Evolutionary conservation across 2,888 invertebrate genomes (phyloP), one percentile per base, ranked within the genome.

Genomic region (Pycnomerus fuliginosus): DNA sequence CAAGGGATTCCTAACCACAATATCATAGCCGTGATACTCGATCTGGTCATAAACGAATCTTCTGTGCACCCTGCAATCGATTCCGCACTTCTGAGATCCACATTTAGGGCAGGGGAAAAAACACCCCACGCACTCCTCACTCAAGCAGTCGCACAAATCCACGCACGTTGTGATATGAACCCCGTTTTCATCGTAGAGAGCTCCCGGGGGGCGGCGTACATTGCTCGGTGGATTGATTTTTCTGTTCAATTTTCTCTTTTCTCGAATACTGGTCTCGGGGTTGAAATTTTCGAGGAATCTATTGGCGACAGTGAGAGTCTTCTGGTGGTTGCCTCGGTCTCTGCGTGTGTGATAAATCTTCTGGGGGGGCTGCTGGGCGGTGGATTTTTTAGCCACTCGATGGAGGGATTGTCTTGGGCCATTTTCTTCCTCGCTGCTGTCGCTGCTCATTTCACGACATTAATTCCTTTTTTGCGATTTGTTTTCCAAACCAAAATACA

Each of bases 81-180:
- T 80, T 1, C 87, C 90, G 70, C 91, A 92, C 67, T 88, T 89
- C 14, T 71, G 71, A 0, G 88, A 88, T 12, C 69, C 73, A 62
- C 92, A 92, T 64, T 80, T 84, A 2, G 76, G 67, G 60, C 90
- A 91, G 1, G 85, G 83, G 62, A 85, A 88, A 73, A 91, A 91
- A 67, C 95, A 95, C 0, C 95, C 95, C 1, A 80, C 75, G 59
- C 95, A 95, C 7, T 76, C 74, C 23, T 77, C 76, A 55, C 84
- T 82, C 51, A 93, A 74, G 64, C 94, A 95, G 67, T 95, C 95
- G 55, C 95, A 95, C 7, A 90, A 61, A 71, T 94, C 87, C 53
- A 78, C 71, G 1, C 83, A 83, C 15, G 80, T 80, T 10, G 73
- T 71, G 13, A 82, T 74, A 52, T 85, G 76, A 20, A 78, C 72